Base-by-base conservation (phyloP, 2,888 invertebrate genomes). In the Operophtera brumata region DNA sequence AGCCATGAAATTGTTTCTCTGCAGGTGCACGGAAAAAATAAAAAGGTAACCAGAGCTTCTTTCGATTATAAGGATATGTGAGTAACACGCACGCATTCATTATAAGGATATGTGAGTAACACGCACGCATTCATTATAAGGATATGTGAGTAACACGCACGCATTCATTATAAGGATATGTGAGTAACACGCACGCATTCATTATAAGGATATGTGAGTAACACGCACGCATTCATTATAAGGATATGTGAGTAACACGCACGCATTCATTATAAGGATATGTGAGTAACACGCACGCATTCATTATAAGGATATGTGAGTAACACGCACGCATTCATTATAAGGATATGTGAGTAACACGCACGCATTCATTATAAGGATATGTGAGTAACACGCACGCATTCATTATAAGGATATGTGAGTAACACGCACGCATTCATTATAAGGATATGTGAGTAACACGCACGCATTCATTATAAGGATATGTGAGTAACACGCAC, bases 21-120 rank as follows among this genome's bases (percentile, higher is more conserved):
- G 70, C 87, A 86, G 87, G 83, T 86, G 75, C 76, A 84, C 83
- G 64, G 83, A 84, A 79, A 86, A 83, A 69, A 74, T 86, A 67
- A 85, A 85, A 84, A 86, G 85, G 74, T 86, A 86, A 78, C 80
- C 78, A 67, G 70, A 71, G 71, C 77, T 67, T 65, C 77, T 69
- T 62, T 37, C 73, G 62, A 69, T 60, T 69, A 69, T 72, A 70
- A 73, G 67, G 67, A 70, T 67, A 75, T 71, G 81, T 80, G 72
- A 82, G 83, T 85, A 83, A 73, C 54, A 35, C 13, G 39, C 34
- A 39, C 20, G 13, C 37, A n/a, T n/a, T n/a, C n/a, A 69, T 60
- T 69, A 69, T 72, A 70, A 73, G 67, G 67, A 70, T 67, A 75
- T 71, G 81, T 80, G 72, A 82, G 83, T 85, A 83, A 73, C 54